These are phyloP conservation scores for Sepiola atlantica DNA, from an alignment of 2,888 invertebrate species.

Conservation along the genomic window DNA sequence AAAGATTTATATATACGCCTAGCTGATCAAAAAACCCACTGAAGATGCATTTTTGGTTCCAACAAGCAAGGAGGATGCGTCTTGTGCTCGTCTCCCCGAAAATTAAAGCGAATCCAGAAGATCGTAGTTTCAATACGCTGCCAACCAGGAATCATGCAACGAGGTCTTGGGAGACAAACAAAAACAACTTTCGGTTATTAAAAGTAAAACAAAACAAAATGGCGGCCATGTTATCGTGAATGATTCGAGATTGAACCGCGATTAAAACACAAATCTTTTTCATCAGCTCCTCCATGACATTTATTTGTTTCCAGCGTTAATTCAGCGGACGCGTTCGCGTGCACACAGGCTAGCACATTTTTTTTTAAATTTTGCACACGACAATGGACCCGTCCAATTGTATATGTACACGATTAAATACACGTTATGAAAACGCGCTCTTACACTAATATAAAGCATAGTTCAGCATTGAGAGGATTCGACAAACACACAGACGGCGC, in stretches of 20 bases:
- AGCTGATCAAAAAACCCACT: too few species aligned
- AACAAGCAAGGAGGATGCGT: too few species aligned
- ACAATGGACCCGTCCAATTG: too few species aligned
- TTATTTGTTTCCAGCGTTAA: conserved; percentile 11
- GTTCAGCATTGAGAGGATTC: too few species aligned
- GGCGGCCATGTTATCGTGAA: background rate
- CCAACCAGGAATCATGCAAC: background rate
- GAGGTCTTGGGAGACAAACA: background rate
- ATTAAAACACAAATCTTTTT: background rate
- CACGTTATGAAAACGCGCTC: background rate
- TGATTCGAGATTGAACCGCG: background rate
- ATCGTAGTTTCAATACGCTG: background rate
- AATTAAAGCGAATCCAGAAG: background rate
- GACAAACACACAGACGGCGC: too few species aligned
- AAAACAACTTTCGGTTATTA: background rate
- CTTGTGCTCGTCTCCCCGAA: background rate
- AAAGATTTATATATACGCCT: too few species aligned
- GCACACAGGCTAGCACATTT: background rate
- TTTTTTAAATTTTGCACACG: too few species aligned
- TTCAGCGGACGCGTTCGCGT: background rate
- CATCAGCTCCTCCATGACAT: background rate
- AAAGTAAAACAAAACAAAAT: background rate
- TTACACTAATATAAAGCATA: background rate
- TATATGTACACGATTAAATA: background rate
- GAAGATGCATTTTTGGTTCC: too few species aligned